phyloP scores from a whole-genome alignment of 2,797 vertebrate genomes.

The Urocyon cinereoargenteus region DNA sequence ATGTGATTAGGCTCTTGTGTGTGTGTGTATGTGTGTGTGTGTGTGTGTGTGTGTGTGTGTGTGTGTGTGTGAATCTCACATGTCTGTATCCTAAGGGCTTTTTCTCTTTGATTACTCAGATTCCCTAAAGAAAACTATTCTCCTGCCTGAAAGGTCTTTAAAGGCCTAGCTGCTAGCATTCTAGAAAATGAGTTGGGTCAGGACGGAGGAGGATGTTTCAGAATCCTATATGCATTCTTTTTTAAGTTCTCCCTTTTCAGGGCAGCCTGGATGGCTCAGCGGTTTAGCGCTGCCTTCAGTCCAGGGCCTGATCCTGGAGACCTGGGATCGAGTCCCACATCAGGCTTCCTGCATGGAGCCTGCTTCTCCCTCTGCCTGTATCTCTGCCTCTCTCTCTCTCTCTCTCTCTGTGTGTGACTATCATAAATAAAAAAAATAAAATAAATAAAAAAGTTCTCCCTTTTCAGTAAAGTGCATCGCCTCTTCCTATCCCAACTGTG shows the following conservation, averaged over 20 bases:
- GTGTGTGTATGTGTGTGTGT: no score
- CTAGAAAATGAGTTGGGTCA: background rate
- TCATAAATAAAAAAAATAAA: no score
- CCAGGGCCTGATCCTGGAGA: no score
- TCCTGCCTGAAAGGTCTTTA: background rate
- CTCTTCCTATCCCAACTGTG: background rate
- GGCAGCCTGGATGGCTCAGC: no score
- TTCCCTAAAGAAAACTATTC: background rate
- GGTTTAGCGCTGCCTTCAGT: no score
- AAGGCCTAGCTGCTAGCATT: background rate
- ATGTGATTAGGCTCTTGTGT: background rate
- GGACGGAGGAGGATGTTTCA: background rate
- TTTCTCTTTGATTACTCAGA: background rate
- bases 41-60: no score
- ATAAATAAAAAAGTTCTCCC: background rate
- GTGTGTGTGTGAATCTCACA: background rate
- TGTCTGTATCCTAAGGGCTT: background rate
- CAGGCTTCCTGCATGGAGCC: no score
- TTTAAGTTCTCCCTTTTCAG: background rate
- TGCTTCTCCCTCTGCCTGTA: no score
- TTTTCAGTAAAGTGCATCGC: background rate
- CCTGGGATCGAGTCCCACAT: no score
- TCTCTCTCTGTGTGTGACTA: no score
- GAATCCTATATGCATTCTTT: background rate
- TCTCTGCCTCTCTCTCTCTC: no score